Base-by-base conservation (phyloP, 2,797 vertebrate genomes). In the Pygocentrus nattereri region DNA sequence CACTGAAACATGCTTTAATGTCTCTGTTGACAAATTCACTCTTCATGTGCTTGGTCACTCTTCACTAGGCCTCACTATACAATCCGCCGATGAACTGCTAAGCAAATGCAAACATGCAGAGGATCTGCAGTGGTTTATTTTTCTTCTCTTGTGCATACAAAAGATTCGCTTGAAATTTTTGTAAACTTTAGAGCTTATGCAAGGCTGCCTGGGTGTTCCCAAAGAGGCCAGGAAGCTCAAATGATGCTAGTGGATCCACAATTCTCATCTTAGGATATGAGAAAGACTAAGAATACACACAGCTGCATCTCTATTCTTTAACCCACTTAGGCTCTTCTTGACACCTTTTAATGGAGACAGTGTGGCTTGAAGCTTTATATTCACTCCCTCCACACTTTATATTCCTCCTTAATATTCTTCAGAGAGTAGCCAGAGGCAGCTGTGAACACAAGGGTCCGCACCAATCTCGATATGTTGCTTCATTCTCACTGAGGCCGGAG, bases 401-500 rank as follows among this genome's bases (percentile, higher is more conserved):
- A 34, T 56, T 41, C 50, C 52, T 38, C 19, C 30, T n/a, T 2
- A 54, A 54, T 38, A n/a, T 41, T 21, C 69, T 31, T 30, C 27
- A 72, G 69, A 21, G 68, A 21, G 58, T 49, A 72, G 58, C 72
- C 67, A 75, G 59, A 74, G 56, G 70, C 69, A 85, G 83, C 79
- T 85, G 81, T 79, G 61, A 81, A 86, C 68, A 84, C 80, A 87
- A 76, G 38, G 73, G 71, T 50, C 38, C 25, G 62, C 74, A 67
- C 27, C 49, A 67, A 74, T 77, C 59, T 71, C 52, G 13, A 75
- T 79, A 79, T 78, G 21, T 74, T 11, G 15, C 76, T 78, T 30
- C 52, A 41, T 80, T 80, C 58, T 78, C 65, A 27, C 64, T 31
- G 38, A 68, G 62, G 65, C 68, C 50, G 38, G 73, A 77, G 54